Base-by-base conservation (phyloP, 2,888 invertebrate genomes). In the Heliconius ethilla region DNA sequence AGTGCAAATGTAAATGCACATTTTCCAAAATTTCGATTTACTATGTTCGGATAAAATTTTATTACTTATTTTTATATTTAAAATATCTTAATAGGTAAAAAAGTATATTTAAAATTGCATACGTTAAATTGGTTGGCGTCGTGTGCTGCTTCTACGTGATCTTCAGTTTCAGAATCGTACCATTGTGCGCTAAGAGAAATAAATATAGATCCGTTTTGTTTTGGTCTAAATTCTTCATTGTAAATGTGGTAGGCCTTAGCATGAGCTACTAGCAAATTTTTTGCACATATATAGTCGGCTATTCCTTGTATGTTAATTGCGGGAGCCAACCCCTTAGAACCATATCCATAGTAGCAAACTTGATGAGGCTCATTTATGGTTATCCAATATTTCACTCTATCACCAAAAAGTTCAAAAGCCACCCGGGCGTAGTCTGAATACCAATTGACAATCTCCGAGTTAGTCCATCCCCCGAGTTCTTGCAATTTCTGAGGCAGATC, bases 281-380 rank as follows among this genome's bases (percentile, higher is more conserved):
- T 85, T 18, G 82, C 88, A 78, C 93, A 93, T n/a, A 91, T 80
- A 79, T 95, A 95, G 72, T 91, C 92, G 6, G 88, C 92, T 63
- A 89, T 82, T n/a, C 92, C 92, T 3, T 89, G 78, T 13, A 89
- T 87, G 51, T 89, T 85, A 0, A 91, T 69, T 75, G 86, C 84
- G 2, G 92, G 92, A 5, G 90, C 89, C 18, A 83, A 66, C 10
- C 80, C 79, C 2, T 79, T 85, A 2, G 63, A 76, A 1, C 92
- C 94, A 83, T 95, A 96, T 0, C 94, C 95, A 1, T 83, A 82
- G 25, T 86, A 82, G 79, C 91, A 92, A 27, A 89, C 81, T 82
- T 86, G 84, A 22, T 83, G 85, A 0, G 95, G 95, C 83, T 96
- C 96, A 81, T 96, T 96, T 51, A 95, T 91, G 1, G 95, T 95